A percentile compares a stretch with the other conserved stretches of the same genome.
phyloP scores from a whole-genome alignment of 2,888 invertebrate species.

The Himalopsyche anomala region DNA sequence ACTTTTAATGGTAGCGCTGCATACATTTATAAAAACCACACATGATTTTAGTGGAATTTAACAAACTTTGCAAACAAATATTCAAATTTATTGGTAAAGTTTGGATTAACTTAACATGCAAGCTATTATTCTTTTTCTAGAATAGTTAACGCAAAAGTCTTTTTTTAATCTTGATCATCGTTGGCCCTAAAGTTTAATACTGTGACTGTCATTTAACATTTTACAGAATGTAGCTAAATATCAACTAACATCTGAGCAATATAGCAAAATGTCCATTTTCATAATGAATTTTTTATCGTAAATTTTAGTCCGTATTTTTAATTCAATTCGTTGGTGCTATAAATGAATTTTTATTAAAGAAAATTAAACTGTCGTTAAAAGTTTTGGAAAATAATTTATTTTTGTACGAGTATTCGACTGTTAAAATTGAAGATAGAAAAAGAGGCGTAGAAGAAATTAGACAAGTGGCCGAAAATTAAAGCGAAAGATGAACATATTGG shows the following conservation, averaged over 20 bases:
- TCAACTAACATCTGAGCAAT: constrained; percentile 54
- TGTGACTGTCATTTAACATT: neutral
- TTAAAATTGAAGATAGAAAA: constrained; percentile 47
- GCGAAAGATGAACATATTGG: constrained; percentile 64
- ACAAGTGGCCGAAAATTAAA: constrained; percentile 44
- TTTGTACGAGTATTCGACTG: constrained; percentile 54
- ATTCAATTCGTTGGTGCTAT: constrained; percentile 64
- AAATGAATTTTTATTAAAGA: constrained; percentile 51
- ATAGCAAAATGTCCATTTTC: constrained; percentile 58
- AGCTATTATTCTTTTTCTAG: neutral
- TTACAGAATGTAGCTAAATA: constrained; percentile 60
- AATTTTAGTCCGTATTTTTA: constrained; percentile 57
- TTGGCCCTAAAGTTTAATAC: constrained; percentile 27
- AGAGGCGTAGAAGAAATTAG: constrained; percentile 48
- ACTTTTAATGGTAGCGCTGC: neutral
- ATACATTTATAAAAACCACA: neutral
- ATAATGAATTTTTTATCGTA: constrained; percentile 48
- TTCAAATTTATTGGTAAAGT: neutral
- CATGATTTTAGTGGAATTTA: neutral
- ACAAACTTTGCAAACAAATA: neutral
- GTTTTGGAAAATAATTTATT: constrained; percentile 54
- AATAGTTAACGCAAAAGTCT: neutral
- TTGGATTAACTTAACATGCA: neutral
- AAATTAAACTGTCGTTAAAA: constrained; percentile 45
- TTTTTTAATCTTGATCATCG: neutral